These are phyloP conservation scores for Euphysa ruthae DNA, from an alignment of 30 jellyfish, hydroid and myxozoan genomes.

Conservation along the genomic window DNA sequence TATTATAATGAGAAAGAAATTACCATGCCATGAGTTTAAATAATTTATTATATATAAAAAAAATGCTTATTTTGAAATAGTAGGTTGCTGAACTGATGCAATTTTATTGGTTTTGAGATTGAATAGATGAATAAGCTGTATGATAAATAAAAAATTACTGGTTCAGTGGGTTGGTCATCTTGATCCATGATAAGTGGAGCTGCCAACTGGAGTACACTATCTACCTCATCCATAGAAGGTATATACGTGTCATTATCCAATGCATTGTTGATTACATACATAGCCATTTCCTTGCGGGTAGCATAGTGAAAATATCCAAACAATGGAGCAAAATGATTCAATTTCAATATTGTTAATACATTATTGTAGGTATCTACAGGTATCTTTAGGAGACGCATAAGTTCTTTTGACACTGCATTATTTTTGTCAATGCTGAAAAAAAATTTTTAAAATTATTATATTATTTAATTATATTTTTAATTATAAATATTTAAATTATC, in stretches of 20 bases:
- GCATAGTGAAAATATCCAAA: constrained; percentile 86
- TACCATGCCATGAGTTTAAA: too few relatives aligned
- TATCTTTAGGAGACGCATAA: constrained; percentile 80
- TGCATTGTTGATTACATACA: constrained; percentile 92
- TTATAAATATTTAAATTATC: too few relatives aligned
- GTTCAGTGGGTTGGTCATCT: constrained; percentile 97
- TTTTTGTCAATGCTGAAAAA: constrained; percentile 79
- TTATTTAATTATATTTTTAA: too few relatives aligned
- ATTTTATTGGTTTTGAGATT: background rate
- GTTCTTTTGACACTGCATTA: constrained; percentile 94
- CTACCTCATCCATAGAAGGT: constrained; percentile 91
- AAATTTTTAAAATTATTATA: background rate
- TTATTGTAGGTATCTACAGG: constrained; percentile 95
- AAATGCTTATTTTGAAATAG: too few relatives aligned
- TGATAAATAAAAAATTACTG: constrained; percentile 56
- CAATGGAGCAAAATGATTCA: constrained; percentile 93
- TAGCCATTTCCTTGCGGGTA: constrained; percentile 93
- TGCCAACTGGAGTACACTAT: constrained; percentile 73
- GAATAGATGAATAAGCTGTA: background rate
- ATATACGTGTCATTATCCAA: constrained; percentile 80
- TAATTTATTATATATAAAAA: too few relatives aligned
- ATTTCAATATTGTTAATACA: constrained; percentile 73
- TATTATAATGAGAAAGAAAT: too few relatives aligned
- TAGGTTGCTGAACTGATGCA: background rate
- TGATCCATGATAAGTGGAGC: constrained; percentile 97